phyloP scores from a whole-genome alignment of 2,113 vertebrate species.

The Actenoides lindsayi region DNA sequence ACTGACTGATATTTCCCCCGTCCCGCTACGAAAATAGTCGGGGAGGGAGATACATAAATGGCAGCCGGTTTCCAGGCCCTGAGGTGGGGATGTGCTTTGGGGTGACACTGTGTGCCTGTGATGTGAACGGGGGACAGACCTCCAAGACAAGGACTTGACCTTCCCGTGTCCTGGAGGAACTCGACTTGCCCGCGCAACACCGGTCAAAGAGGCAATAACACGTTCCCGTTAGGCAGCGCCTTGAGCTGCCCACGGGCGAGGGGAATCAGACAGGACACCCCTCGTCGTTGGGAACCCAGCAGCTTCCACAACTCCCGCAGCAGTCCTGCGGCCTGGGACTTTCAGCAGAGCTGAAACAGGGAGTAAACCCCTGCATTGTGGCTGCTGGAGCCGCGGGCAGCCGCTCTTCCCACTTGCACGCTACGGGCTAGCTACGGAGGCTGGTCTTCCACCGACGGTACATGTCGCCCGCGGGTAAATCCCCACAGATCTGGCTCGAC shows the following conservation, averaged over 20 bases:
- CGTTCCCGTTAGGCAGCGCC: accelerated
- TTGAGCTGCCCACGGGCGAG: not conserved
- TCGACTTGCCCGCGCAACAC: not conserved
- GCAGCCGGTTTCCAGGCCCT: not conserved
- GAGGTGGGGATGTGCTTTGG: not conserved
- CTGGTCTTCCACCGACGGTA: accelerated
- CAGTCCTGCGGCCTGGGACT: not conserved
- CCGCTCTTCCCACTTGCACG: not conserved
- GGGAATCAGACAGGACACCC: no score
- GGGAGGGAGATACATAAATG: not conserved
- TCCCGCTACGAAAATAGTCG: not conserved
- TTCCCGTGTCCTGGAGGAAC: not conserved
- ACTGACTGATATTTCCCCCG: not conserved
- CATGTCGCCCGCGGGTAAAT: not conserved
- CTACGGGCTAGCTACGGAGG: not conserved
- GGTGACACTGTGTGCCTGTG: not conserved
- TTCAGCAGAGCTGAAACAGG: not conserved
- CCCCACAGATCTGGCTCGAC: not conserved
- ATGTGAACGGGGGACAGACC: not conserved
- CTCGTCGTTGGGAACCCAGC: accelerated
- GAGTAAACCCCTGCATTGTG: accelerated
- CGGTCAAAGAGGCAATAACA: not conserved
- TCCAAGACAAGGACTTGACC: not conserved
- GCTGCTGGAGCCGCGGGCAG: not conserved
- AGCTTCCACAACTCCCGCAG: not conserved